Evolutionary conservation across 2,113 vertebrate species (phyloP).

Genomic region (Emydura subglobosa): DNA sequence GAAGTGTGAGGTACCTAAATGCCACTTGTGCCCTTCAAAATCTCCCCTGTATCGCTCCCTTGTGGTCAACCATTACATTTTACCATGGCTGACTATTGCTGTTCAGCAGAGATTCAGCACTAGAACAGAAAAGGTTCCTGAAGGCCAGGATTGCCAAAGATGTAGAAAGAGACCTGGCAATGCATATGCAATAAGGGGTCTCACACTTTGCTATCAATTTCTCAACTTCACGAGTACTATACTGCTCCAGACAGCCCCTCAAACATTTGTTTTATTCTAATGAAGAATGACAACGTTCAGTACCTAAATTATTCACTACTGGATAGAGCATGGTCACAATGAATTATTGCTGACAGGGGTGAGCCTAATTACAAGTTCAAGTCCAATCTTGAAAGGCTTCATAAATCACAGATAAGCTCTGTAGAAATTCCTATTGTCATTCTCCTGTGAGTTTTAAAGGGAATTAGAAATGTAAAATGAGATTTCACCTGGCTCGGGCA

Average conservation of each 20-base stretch:
- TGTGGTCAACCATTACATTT: not conserved
- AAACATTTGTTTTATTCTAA: not conserved
- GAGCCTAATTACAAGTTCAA: conserved; percentile 48
- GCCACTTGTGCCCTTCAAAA: no score
- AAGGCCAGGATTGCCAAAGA: not conserved
- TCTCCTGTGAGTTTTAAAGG: conserved; percentile 65
- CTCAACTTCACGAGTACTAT: no score
- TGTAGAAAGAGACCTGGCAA: not conserved
- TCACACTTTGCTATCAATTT: not conserved
- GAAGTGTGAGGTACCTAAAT: not conserved
- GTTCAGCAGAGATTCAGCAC: not conserved
- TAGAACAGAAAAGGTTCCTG: not conserved
- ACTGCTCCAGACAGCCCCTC: not conserved
- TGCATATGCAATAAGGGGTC: not conserved
- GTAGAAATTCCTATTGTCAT: conserved; percentile 18
- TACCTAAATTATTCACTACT: conserved; percentile 17
- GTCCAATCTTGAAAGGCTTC: conserved; percentile 26
- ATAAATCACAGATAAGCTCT: conserved; percentile 38
- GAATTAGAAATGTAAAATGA: conserved; percentile 19
- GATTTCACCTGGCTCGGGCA: not conserved
- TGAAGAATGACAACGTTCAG: not conserved
- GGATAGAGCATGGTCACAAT: not conserved
- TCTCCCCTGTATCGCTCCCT: no score
- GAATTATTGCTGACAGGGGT: conserved; percentile 12
- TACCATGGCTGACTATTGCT: not conserved